Evolutionary conservation across 2,113 vertebrate genomes (phyloP).

Genomic region (Cromileptes altivelis): DNA sequence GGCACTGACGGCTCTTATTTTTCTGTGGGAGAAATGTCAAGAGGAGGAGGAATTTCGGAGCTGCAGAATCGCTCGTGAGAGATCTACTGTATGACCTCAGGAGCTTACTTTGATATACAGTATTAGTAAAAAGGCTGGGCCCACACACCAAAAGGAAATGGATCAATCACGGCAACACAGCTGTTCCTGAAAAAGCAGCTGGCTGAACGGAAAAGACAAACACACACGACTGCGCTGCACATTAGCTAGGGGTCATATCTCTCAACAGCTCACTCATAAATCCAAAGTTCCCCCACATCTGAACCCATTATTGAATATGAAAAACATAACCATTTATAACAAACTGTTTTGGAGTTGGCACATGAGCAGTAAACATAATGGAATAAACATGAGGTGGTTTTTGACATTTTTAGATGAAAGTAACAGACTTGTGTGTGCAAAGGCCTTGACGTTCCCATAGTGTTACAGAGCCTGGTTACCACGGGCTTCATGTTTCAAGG

Average conservation of each 20-base stretch:
- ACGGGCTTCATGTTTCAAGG: neutral
- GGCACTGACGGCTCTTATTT: neutral
- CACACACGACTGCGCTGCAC: neutral
- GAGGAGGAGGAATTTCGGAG: neutral
- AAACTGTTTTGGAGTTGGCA: neutral
- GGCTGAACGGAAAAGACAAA: neutral
- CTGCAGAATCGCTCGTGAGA: neutral
- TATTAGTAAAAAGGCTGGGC: neutral
- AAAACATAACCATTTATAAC: neutral
- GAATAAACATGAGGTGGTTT: neutral
- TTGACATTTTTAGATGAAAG: neutral
- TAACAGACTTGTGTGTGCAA: neutral
- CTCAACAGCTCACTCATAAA: neutral
- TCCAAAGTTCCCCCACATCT: neutral
- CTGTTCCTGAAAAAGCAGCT: conserved; percentile 31
- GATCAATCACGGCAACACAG: conserved; percentile 1
- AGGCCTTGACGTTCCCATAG: neutral
- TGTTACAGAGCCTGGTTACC: neutral
- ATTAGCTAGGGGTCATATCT: neutral
- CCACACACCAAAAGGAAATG: neutral
- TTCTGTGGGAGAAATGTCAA: neutral
- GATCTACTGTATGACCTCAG: neutral
- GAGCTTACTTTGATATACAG: neutral
- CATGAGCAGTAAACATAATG: neutral
- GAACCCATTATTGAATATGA: neutral